Evolutionary conservation across 2,888 invertebrate species (phyloP).

Genomic region (Ophion obscuratus): DNA sequence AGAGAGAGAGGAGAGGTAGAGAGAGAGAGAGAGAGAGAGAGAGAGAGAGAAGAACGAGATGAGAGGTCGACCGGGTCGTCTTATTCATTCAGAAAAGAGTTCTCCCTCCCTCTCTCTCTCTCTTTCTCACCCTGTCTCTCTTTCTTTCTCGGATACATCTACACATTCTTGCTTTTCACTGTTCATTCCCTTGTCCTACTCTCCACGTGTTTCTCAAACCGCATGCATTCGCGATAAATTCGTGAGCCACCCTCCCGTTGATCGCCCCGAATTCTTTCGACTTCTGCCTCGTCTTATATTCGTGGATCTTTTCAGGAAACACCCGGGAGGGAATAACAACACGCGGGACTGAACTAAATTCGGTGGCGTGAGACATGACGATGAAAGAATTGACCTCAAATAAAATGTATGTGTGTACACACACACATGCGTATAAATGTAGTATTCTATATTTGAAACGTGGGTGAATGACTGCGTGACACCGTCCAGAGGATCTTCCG

Average conservation of each 20-base stretch:
- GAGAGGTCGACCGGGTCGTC: too few relatives aligned
- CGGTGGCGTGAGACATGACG: constrained; percentile 25
- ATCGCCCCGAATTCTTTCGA: constrained; percentile 23
- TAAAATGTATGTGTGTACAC: neutral
- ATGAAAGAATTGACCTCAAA: constrained; percentile 26
- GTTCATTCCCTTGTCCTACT: constrained; percentile 43
- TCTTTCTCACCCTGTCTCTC: neutral
- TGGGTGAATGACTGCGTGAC: too few relatives aligned
- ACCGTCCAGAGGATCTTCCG: too few relatives aligned
- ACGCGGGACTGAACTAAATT: constrained; percentile 44
- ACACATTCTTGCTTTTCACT: constrained; percentile 56
- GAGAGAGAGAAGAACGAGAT: neutral
- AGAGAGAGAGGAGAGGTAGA: too few relatives aligned
- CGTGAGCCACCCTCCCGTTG: constrained; percentile 51
- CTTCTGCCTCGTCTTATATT: constrained; percentile 17
- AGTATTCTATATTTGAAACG: too few relatives aligned
- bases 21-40: too few relatives aligned
- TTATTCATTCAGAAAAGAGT: constrained; percentile 61
- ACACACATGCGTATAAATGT: too few relatives aligned
- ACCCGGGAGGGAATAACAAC: constrained; percentile 27
- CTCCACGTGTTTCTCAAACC: constrained; percentile 27
- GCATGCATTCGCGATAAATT: constrained; percentile 22
- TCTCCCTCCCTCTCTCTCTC: constrained; percentile 19
- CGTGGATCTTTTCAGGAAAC: constrained; percentile 40
- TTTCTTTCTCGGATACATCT: constrained; percentile 18